Conservation (phyloP, 2,797 vertebrate species). For the Glyptemys insculpta region DNA sequence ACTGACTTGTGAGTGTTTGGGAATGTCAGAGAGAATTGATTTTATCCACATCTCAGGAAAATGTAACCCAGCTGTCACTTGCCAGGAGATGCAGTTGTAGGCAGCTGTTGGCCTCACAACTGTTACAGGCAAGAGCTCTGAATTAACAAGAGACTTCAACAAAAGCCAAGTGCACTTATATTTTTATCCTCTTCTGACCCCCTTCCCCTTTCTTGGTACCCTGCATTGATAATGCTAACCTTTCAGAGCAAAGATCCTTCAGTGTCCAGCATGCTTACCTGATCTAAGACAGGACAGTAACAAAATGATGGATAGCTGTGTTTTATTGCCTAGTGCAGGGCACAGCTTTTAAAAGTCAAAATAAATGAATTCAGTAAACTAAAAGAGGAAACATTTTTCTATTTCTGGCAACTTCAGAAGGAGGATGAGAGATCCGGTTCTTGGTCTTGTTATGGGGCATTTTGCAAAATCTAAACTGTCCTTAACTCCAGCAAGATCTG, state of each 20-base stretch:
- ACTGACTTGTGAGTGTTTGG: background rate
- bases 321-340: background rate
- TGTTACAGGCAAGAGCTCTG: background rate
- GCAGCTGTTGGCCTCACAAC: background rate
- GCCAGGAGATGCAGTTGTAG: accelerated
- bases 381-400: background rate
- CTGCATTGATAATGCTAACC: no score
- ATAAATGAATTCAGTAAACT: background rate
- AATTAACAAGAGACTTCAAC: background rate
- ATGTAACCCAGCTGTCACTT: accelerated
- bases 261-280: background rate
- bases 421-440: background rate
- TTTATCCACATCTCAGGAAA: accelerated
- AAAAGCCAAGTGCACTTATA: background rate
- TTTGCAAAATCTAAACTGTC: background rate
- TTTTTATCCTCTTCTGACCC: background rate
- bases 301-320: background rate
- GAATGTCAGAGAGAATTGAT: accelerated
- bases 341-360: background rate
- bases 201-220: background rate
- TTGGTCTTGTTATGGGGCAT: background rate
- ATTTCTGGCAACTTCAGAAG: background rate
- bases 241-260: background rate
- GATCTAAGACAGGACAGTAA: background rate
- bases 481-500: background rate